phyloP scores from a whole-genome alignment of 2,113 vertebrate genomes.

The Anarhynchus alexandrinus region DNA sequence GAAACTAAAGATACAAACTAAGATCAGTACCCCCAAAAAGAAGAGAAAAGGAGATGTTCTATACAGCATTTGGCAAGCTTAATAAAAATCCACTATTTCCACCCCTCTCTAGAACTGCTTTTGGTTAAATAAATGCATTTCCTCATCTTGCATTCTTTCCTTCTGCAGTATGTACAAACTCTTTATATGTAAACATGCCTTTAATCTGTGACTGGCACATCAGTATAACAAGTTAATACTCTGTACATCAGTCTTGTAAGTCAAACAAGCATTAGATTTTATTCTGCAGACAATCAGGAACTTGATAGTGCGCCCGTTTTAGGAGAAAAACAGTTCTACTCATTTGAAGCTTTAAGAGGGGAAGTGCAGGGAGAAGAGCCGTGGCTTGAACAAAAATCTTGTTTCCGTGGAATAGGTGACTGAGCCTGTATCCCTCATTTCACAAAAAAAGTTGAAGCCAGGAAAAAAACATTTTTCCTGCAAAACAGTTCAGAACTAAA shows the following conservation, averaged over 20 bases:
- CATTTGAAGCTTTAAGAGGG: neutral
- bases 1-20: neutral
- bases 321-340: neutral
- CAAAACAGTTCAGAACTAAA: neutral
- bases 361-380: neutral
- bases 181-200: neutral
- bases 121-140: neutral
- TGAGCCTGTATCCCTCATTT: neutral
- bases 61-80: neutral
- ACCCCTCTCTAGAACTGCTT: neutral
- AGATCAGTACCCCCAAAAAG: neutral
- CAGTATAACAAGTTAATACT: neutral
- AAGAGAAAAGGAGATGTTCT: neutral
- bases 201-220: neutral
- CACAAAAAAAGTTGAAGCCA: neutral
- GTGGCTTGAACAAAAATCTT: neutral
- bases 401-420: neutral
- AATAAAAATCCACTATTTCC: neutral
- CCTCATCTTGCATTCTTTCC: neutral
- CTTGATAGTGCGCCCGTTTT: neutral
- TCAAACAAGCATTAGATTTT: neutral
- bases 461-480: neutral
- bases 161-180: neutral
- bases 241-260: neutral
- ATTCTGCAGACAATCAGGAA: neutral